phyloP scores from a whole-genome alignment of 2,888 invertebrate genomes.

The Trachelus stipa region DNA sequence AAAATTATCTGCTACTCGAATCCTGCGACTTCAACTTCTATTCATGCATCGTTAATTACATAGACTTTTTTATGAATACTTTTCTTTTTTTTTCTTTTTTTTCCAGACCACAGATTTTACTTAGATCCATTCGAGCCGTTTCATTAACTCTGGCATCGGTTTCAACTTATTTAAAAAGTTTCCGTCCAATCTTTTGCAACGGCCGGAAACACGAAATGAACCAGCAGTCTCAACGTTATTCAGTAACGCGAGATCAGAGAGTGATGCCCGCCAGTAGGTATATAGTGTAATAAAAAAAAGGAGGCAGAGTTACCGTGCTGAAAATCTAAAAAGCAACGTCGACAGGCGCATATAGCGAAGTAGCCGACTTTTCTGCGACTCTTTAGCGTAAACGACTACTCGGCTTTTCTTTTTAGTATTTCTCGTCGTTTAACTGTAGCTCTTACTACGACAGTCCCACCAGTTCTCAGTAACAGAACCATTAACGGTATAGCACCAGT shows the following conservation, averaged over 20 bases:
- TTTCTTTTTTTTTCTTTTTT: background rate
- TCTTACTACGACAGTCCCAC: background rate
- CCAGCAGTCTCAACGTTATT: background rate
- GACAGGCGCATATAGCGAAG: background rate
- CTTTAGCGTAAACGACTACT: background rate
- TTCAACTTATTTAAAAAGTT: background rate
- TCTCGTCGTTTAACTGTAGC: background rate
- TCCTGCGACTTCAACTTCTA: background rate
- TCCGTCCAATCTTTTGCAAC: background rate
- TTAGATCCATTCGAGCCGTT: background rate
- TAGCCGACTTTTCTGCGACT: background rate
- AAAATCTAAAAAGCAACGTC: background rate
- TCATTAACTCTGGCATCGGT: background rate
- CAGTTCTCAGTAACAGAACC: background rate
- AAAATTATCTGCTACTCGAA: background rate
- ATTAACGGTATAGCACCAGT: background rate
- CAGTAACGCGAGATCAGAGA: background rate
- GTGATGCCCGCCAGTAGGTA: background rate
- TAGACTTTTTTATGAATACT: background rate
- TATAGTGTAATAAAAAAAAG: background rate
- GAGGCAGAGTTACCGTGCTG: background rate
- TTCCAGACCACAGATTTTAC: background rate
- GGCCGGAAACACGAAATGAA: background rate
- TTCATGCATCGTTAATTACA: background rate
- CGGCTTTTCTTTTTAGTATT: background rate